Evolutionary conservation across 2,888 invertebrate species (phyloP), one percentile per base, ranked within the genome.

Genomic region (Caenorhabditis parvicauda): DNA sequence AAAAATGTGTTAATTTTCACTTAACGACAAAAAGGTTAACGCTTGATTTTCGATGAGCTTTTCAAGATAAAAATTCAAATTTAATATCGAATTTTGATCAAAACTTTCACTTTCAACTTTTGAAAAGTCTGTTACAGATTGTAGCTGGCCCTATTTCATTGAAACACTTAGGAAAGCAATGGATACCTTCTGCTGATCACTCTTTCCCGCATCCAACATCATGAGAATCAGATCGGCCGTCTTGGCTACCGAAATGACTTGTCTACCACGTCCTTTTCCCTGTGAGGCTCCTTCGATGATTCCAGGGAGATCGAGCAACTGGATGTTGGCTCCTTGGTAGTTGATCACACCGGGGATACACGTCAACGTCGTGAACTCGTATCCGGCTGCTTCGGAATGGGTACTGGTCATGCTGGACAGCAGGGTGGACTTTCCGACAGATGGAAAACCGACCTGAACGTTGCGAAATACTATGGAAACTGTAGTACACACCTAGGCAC

Each of bases 221-320:
- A 99, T 98, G 25, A 99, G 86, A 35, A 98, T 92, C 74, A 98
- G 85, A 84, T 98, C 98, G 0, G 96, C 92, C 3, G 98, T 98
- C 76, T 98, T 87, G 0, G 96, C 98, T 7, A 99, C 98, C 14
- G 98, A 95, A 82, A 99, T 98, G 9, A 98, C 93, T 86, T 93
- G 79, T 27, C 79, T 48, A 32, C 79, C 84, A 61, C 64, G 72
- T 66, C 76, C 81, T 67, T 77, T 82, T 82, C 86, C 86, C 82
- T 91, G 95, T 1, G 96, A 89, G 66, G 98, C 98, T 58, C 98
- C 98, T 86, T 99, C 98, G 82, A 98, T 99, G 82, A 98, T 98
- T 82, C 98, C 98, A 56, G 98, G 98, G 82, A 98, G 87, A 87
- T 98, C 98, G 35, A 98, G 87, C 64, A 98, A 85, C 82, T 98